These are phyloP conservation scores for Phenganax stokvisi DNA, from an alignment of 92 coral and sea anemone species.

Conservation along the genomic window DNA sequence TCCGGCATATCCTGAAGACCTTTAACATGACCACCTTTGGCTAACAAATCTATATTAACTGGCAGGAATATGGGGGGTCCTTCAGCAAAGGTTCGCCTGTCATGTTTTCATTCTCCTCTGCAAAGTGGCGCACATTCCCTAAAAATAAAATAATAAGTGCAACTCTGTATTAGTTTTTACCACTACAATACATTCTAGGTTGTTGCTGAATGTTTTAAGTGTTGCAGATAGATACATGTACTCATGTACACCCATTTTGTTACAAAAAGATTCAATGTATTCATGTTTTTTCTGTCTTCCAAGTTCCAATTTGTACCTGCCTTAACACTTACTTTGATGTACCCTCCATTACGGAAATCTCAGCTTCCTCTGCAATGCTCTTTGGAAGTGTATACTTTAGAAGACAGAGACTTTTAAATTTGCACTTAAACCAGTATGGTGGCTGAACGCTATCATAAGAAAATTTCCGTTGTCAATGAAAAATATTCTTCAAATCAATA, in stretches of 20 bases:
- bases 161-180: not conserved
- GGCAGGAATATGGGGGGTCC: conserved; percentile 8
- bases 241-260: too few relatives aligned
- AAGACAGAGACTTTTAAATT: conserved; percentile 8
- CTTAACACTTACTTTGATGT: conserved; percentile 16
- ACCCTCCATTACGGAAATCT: conserved; percentile 14
- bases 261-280: not conserved
- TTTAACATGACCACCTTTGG: conserved; percentile 5
- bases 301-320: not conserved
- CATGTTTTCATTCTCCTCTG: not conserved
- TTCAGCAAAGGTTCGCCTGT: conserved; percentile 6
- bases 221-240: not conserved
- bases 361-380: conserved; percentile 14
- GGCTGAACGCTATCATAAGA: not conserved
- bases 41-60: conserved; percentile 14
- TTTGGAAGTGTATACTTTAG: not conserved
- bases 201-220: not conserved
- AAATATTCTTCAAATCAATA: not conserved
- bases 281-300: not conserved
- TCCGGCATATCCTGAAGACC: conserved; percentile 17
- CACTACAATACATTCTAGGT: not conserved
- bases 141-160: not conserved
- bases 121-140: not conserved
- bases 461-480: not conserved
- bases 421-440: conserved; percentile 14